These are phyloP conservation scores for Microcebus griseorufus DNA, from an alignment of 2,113 vertebrate species.

Conservation along the genomic window DNA sequence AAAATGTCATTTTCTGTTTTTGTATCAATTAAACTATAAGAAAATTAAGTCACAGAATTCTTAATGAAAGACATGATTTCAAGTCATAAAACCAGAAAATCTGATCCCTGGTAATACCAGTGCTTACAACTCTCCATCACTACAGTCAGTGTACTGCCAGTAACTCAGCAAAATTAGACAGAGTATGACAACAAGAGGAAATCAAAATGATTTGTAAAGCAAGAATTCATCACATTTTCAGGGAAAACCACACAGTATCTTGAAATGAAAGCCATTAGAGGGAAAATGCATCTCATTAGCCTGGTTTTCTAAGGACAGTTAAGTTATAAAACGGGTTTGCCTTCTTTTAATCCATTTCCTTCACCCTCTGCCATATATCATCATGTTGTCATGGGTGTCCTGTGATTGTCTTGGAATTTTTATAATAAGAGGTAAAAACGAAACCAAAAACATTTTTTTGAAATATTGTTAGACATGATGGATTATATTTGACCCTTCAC, in stretches of 20 bases:
- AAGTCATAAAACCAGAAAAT: conserved; percentile 37
- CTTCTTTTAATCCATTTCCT: conserved; percentile 23
- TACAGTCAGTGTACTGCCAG: neutral
- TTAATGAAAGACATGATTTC: conserved; percentile 57
- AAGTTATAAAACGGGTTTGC: conserved; percentile 42
- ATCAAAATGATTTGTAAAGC: conserved; percentile 69
- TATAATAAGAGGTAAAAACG: neutral
- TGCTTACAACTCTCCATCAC: conserved; percentile 47
- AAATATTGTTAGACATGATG: neutral
- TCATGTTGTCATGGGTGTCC: neutral
- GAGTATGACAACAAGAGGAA: conserved; percentile 57
- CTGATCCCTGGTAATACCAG: conserved; percentile 23
- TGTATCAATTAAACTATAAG: conserved; percentile 22
- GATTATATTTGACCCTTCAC: neutral
- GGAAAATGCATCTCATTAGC: conserved; percentile 58
- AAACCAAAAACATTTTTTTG: neutral
- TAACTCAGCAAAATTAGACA: conserved; percentile 71
- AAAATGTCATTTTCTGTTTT: neutral
- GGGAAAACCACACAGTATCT: conserved; percentile 36
- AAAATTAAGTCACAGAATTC: conserved; percentile 50
- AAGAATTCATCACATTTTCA: conserved; percentile 55
- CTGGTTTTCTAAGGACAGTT: conserved; percentile 45
- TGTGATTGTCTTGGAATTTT: neutral
- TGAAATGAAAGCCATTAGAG: conserved; percentile 52
- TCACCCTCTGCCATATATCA: neutral